phyloP scores from a whole-genome alignment of 2,888 invertebrate genomes.

The Zaprionus bogoriensis region DNA sequence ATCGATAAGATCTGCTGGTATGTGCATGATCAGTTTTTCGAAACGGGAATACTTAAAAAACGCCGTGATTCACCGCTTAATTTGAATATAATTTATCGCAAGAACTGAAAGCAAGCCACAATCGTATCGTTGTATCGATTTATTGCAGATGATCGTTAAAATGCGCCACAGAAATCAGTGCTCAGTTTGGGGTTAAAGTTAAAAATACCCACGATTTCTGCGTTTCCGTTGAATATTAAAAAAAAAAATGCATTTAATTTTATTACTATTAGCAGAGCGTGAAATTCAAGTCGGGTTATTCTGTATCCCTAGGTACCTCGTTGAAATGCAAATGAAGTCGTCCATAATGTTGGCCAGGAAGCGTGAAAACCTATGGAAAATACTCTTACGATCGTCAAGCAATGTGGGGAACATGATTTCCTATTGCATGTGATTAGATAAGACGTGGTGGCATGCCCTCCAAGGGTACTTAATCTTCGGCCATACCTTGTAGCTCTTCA shows the following conservation, averaged over 20 bases:
- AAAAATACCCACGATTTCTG: neutral
- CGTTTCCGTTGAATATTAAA: neutral
- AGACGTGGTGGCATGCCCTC: neutral
- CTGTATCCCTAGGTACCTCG: neutral
- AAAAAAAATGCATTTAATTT: neutral
- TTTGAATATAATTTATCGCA: neutral
- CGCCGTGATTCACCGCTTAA: neutral
- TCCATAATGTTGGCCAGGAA: neutral
- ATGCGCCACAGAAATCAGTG: neutral
- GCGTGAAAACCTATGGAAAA: neutral
- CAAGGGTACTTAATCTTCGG: constrained; percentile 19
- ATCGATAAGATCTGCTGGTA: no score
- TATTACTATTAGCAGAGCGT: no score
- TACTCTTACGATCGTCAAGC: neutral
- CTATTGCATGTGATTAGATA: neutral
- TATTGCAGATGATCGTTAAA: neutral
- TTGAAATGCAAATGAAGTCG: neutral
- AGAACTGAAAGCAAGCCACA: neutral
- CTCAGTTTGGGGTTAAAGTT: neutral
- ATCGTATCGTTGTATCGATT: neutral
- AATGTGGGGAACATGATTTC: neutral
- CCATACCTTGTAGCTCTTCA: constrained; percentile 9
- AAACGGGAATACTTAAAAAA: neutral
- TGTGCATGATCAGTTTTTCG: no score
- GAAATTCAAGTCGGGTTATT: neutral